A percentile compares a stretch with the other conserved stretches of the same genome.
Conservation (phyloP, 2,797 vertebrate genomes). For the Odontamblyopus lacepedii region DNA sequence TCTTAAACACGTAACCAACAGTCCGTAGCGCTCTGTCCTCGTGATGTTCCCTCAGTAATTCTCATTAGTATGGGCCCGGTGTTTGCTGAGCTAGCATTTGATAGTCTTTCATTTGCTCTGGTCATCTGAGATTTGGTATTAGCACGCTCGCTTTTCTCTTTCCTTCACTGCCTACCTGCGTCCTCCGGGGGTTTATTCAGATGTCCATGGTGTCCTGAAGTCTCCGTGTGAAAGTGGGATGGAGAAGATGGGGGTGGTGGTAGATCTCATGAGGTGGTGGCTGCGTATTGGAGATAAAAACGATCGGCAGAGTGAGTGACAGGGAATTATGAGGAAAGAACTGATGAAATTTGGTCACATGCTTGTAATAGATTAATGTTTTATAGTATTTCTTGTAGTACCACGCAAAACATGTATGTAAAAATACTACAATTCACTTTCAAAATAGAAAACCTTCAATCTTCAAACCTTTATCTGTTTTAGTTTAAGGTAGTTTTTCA, state of each 20-base stretch:
- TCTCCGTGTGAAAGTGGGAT: slow-evolving; percentile 30
- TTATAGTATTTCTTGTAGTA: no score
- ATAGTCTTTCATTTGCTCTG: slow-evolving; percentile 55
- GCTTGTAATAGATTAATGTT: background rate
- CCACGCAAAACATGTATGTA: no score
- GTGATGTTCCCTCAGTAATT: slow-evolving; percentile 13
- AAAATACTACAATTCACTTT: no score
- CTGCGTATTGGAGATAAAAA: slow-evolving; percentile 53
- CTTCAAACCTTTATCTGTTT: no score
- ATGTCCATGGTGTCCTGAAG: slow-evolving; percentile 27
- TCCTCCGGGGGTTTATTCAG: slow-evolving; percentile 47
- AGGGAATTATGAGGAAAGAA: slow-evolving; percentile 19
- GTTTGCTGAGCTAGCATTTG: slow-evolving; percentile 61
- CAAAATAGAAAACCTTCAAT: no score
- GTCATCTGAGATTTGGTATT: slow-evolving; percentile 60
- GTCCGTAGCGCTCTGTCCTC: slow-evolving; percentile 16
- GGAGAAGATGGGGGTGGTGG: slow-evolving; percentile 39
- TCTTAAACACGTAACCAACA: slow-evolving; percentile 16
- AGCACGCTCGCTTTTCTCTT: slow-evolving; percentile 23
- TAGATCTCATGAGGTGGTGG: slow-evolving; percentile 59
- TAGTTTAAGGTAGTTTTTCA: no score
- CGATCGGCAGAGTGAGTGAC: slow-evolving; percentile 52
- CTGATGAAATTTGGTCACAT: background rate
- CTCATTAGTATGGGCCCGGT: slow-evolving; percentile 61
- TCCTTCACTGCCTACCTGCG: slow-evolving; percentile 2